Percentiles rank a stretch among this genome's conserved stretches.
phyloP scores from a whole-genome alignment of 2,113 vertebrate species.

The Deroptyus accipitrinus region DNA sequence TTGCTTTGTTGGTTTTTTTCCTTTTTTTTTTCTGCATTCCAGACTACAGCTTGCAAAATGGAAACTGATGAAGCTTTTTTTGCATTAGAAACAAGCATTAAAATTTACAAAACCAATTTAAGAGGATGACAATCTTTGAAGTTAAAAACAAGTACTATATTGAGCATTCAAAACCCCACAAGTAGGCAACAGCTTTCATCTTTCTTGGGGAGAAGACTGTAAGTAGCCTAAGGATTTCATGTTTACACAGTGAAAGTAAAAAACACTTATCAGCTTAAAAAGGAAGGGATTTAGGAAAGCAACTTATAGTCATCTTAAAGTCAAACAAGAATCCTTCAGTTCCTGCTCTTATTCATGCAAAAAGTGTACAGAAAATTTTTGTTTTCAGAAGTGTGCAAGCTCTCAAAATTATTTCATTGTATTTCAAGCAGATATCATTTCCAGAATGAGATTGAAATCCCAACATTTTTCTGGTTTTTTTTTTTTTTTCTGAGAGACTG shows the following conservation, averaged over 20 bases:
- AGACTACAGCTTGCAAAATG: neutral
- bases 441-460: neutral
- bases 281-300: neutral
- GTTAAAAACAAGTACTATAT: neutral
- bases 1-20: neutral
- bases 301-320: neutral
- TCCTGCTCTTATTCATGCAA: neutral
- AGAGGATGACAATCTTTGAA: neutral
- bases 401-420: neutral
- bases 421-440: neutral
- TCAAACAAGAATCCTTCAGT: neutral
- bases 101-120: neutral
- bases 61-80: neutral
- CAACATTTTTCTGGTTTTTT: rapidly evolving
- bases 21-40: neutral
- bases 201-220: neutral
- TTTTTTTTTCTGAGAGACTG: neutral
- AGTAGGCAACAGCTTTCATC: neutral
- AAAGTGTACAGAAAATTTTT: neutral
- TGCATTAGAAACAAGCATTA: neutral
- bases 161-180: neutral
- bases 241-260: neutral
- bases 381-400: neutral
- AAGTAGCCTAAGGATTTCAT: neutral
- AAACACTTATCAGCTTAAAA: neutral